Evolutionary conservation across 92 coral and sea anemone species (phyloP).

Genomic region (Palythoa heliodiscus): DNA sequence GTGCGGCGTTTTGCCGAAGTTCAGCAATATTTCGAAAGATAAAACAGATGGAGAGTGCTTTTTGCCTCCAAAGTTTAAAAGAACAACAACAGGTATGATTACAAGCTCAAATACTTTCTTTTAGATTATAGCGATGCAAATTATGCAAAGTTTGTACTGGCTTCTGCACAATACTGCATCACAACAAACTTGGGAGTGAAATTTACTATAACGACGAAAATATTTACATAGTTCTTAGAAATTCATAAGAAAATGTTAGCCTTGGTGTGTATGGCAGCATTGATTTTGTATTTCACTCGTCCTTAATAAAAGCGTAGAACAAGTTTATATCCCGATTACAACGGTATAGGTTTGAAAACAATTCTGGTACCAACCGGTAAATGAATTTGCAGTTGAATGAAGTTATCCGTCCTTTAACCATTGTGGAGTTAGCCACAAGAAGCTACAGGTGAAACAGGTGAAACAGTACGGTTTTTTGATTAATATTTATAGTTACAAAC

Average conservation of each 20-base stretch:
- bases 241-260: neutral
- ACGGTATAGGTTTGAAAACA: too few relatives aligned
- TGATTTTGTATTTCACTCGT: neutral
- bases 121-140: neutral
- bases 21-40: constrained; percentile 38
- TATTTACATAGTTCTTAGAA: neutral
- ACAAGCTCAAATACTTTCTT: neutral
- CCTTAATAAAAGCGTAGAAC: neutral
- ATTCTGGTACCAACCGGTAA: neutral
- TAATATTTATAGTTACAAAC: neutral
- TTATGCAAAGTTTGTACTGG: neutral
- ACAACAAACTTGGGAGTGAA: neutral
- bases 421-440: too few relatives aligned
- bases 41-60: constrained; percentile 52
- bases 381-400: neutral
- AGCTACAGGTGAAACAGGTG: too few relatives aligned
- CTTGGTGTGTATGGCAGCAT: neutral
- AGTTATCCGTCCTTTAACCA: neutral
- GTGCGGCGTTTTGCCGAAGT: constrained; percentile 58
- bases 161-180: neutral
- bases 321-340: too few relatives aligned
- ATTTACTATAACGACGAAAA: neutral
- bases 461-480: neutral
- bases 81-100: constrained; percentile 25
- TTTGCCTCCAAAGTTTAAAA: constrained; percentile 64